Conservation (phyloP, 2,888 invertebrate genomes). For the Ormyrus rosae region DNA sequence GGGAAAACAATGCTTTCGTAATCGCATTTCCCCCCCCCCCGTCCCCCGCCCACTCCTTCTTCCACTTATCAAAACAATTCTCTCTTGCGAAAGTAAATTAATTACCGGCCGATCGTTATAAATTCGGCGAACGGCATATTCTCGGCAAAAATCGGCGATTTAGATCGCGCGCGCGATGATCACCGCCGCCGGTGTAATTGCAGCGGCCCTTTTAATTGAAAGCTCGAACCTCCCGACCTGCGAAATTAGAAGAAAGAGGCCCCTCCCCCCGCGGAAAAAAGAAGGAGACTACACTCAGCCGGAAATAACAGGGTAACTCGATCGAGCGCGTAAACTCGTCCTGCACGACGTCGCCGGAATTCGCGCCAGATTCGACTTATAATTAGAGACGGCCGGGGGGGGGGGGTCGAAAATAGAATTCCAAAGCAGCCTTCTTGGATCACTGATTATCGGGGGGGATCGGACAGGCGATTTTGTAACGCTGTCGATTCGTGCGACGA, state of each 20-base stretch:
- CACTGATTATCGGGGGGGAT: constrained; percentile 25
- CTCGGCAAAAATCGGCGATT: neutral
- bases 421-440: constrained; percentile 3
- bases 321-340: constrained; percentile 26
- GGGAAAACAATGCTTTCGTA: constrained; percentile 35
- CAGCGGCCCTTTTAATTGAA: constrained; percentile 27
- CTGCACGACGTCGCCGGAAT: constrained; percentile 11
- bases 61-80: constrained; percentile 31
- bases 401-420: constrained; percentile 27
- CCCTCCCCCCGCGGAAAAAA: neutral
- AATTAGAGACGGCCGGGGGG: constrained; percentile 26
- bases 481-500: constrained; percentile 37
- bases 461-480: constrained; percentile 15
- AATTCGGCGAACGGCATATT: neutral
- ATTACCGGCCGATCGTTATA: neutral
- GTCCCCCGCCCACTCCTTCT: neutral
- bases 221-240: constrained; percentile 12
- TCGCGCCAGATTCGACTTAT: constrained; percentile 3
- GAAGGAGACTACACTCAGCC: neutral
- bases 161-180: neutral
- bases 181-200: neutral
- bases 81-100: constrained; percentile 13
- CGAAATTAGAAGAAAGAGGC: constrained; percentile 28
- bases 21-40: constrained; percentile 27
- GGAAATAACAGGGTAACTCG: constrained; percentile 47